Conservation (phyloP, 2,113 vertebrate species). For the Fukomys damarensis region DNA sequence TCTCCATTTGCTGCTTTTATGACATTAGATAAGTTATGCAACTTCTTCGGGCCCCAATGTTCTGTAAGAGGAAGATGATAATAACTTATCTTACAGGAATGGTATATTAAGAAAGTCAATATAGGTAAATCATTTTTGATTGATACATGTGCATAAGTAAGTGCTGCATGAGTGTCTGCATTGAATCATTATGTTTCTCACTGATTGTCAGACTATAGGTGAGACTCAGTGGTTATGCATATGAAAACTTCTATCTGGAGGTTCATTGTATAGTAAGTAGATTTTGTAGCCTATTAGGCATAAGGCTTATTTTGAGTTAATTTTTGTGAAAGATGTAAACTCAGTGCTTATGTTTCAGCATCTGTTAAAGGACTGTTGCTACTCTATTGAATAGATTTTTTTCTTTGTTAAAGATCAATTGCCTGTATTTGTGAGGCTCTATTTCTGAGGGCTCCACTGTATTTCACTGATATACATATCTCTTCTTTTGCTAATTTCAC, state of each 20-base stretch:
- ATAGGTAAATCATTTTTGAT: not conserved
- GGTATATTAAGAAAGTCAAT: not conserved
- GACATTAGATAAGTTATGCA: not conserved
- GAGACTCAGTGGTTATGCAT: not conserved
- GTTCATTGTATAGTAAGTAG: not conserved
- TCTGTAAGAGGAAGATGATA: not conserved
- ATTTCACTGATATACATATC: not conserved
- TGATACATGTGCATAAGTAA: not conserved
- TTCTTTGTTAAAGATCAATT: constrained; percentile 30
- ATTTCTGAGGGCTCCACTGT: not conserved
- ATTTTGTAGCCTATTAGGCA: not conserved
- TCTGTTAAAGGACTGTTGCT: not conserved
- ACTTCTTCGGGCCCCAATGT: not conserved
- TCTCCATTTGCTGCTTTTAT: not conserved
- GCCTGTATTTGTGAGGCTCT: not conserved
- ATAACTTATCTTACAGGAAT: not conserved
- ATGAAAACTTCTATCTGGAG: not conserved
- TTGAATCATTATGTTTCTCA: not conserved
- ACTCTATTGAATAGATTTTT: not conserved
- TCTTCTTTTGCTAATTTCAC: not conserved
- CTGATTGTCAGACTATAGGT: not conserved
- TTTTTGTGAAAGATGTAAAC: not conserved
- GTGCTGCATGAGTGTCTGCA: not conserved
- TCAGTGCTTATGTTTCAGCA: not conserved
- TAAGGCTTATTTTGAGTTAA: not conserved